phyloP scores from a whole-genome alignment of 2,888 invertebrate species.

The Lasioglossum vierecki region DNA sequence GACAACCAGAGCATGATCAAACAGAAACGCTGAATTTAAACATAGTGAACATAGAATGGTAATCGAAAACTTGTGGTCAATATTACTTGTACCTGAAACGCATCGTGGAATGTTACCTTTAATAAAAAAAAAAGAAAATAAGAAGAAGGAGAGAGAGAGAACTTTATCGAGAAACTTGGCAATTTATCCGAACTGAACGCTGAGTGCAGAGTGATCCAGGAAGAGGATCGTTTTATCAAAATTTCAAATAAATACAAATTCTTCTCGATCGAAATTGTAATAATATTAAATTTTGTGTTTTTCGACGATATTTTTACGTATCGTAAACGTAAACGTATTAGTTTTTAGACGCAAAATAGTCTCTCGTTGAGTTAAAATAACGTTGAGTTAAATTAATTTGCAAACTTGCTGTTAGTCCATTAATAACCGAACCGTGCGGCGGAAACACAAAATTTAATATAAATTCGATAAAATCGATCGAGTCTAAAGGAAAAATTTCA shows the following conservation, averaged over 20 bases:
- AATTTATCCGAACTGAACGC: background rate
- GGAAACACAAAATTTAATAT: no score
- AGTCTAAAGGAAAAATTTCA: background rate
- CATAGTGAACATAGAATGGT: background rate
- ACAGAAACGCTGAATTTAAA: background rate
- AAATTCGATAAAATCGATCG: background rate
- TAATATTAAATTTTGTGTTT: no score
- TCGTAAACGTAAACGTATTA: no score
- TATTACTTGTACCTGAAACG: constrained; percentile 5
- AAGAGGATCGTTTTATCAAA: no score
- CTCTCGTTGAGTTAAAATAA: no score
- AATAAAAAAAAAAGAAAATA: background rate
- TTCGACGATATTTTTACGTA: no score
- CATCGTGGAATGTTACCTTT: constrained; percentile 1
- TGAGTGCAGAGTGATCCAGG: background rate
- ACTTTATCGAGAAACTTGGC: background rate
- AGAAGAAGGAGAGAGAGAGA: background rate
- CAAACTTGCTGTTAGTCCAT: no score
- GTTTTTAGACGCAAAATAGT: no score
- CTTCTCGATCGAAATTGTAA: no score
- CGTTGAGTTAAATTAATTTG: no score
- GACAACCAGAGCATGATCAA: constrained; percentile 3
- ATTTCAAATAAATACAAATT: no score
- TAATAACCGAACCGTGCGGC: no score
- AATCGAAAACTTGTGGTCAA: background rate